A percentile compares a stretch with the other conserved stretches of the same genome.
Evolutionary conservation across 1,140 invertebrate genomes (phyloP).

Genomic region (Thrips palmi): DNA sequence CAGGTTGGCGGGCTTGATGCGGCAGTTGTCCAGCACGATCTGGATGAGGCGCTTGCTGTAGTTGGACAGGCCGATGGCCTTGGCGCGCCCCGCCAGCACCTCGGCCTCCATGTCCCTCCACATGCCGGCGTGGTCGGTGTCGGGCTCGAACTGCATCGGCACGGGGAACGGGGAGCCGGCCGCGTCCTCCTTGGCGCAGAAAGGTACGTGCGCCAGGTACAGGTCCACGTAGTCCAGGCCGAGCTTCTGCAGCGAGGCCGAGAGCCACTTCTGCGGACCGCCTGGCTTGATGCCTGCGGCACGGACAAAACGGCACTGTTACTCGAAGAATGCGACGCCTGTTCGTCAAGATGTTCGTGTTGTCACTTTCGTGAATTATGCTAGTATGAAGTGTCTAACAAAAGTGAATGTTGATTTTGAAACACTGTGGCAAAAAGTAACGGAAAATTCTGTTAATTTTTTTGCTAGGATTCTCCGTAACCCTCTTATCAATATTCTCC

Average conservation of each 20-base stretch:
- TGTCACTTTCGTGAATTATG: too few species aligned
- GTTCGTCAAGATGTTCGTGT: too few species aligned
- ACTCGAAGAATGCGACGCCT: too few species aligned
- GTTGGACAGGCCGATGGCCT: slow-evolving; percentile 22
- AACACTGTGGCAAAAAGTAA: too few species aligned
- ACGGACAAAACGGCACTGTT: too few species aligned
- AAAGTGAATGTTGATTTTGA: too few species aligned
- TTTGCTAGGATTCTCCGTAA: too few species aligned
- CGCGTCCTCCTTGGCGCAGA: slow-evolving; percentile 38
- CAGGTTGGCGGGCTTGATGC: slow-evolving; percentile 14
- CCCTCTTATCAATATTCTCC: too few species aligned
- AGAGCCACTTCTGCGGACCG: slow-evolving; percentile 50
- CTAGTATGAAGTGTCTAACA: too few species aligned
- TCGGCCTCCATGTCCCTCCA: slow-evolving; percentile 32
- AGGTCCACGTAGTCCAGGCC: slow-evolving; percentile 66
- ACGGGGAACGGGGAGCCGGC: slow-evolving; percentile 12
- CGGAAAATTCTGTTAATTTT: too few species aligned
- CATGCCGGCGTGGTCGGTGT: slow-evolving; percentile 13
- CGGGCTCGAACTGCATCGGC: slow-evolving; percentile 17
- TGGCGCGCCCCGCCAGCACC: slow-evolving; percentile 28
- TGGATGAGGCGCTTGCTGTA: slow-evolving; percentile 20
- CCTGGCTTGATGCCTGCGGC: slow-evolving; percentile 40
- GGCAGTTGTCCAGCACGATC: slow-evolving; percentile 13
- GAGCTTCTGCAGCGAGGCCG: slow-evolving; percentile 49
- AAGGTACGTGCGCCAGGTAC: slow-evolving; percentile 67